Conservation (phyloP, 1,140 invertebrate genomes). For the Tyrophagus putrescentiae region DNA sequence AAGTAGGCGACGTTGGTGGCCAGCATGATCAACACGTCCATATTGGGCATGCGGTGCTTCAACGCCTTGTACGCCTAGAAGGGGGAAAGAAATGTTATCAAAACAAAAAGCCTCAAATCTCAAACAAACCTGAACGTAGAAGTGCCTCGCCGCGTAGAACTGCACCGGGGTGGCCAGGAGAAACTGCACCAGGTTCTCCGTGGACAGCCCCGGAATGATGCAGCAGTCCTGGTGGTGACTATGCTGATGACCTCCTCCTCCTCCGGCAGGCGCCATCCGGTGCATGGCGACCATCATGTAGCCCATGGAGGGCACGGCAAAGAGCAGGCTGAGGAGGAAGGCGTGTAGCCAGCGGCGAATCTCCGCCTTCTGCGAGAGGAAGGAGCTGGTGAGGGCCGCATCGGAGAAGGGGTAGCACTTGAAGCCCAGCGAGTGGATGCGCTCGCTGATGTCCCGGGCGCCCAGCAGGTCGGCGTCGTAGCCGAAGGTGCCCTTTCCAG, state of each 20-base stretch:
- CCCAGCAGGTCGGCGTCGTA: constrained; percentile 27
- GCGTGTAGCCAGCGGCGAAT: constrained; percentile 82
- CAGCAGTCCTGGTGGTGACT: background rate
- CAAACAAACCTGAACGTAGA: constrained; percentile 59
- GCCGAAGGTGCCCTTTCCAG: constrained; percentile 53
- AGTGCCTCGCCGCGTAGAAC: constrained; percentile 89
- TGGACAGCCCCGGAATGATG: constrained; percentile 62
- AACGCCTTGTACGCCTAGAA: constrained; percentile 44
- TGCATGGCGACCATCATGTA: constrained; percentile 93
- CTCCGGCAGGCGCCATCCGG: constrained; percentile 42
- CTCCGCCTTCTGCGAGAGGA: constrained; percentile 54
- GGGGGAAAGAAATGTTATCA: background rate
- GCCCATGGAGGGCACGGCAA: constrained; percentile 86
- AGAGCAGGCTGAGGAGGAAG: constrained; percentile 80
- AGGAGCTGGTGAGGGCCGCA: constrained; percentile 31
- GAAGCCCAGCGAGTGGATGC: constrained; percentile 38
- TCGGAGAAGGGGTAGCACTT: constrained; percentile 38
- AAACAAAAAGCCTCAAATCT: background rate
- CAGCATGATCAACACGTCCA: constrained; percentile 97
- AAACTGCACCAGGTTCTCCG: constrained; percentile 89
- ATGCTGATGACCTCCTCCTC: too few relatives aligned
- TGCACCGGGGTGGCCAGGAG: constrained; percentile 88
- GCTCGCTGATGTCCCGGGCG: constrained; percentile 14
- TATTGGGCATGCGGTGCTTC: constrained; percentile 79
- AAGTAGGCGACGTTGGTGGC: constrained; percentile 90